Percentiles rank a stretch among this genome's conserved stretches.
Evolutionary conservation across 1,140 invertebrate genomes (phyloP).

Genomic region (Drosophila ohnishii): DNA sequence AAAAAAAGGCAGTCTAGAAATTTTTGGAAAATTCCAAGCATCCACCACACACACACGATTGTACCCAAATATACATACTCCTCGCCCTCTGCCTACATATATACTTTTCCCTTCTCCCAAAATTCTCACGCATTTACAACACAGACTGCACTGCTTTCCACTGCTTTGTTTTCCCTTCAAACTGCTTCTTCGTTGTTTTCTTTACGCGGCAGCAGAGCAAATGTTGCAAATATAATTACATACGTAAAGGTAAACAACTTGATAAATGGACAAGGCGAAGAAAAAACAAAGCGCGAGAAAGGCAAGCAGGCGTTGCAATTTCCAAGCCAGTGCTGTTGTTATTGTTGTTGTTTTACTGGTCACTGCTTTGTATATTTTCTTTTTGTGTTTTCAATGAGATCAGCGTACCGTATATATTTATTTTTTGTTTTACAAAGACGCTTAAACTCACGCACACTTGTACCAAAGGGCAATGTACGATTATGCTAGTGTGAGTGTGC

Average conservation of each 20-base stretch:
- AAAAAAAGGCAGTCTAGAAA: constrained; percentile 47
- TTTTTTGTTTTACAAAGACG: constrained; percentile 32
- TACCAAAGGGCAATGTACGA: constrained; percentile 72
- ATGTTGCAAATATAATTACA: constrained; percentile 77
- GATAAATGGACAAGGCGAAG: constrained; percentile 54
- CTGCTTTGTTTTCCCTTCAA: constrained; percentile 4
- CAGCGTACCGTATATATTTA: constrained; percentile 48
- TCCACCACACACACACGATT: constrained; percentile 38
- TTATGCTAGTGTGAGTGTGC: constrained; percentile 54
- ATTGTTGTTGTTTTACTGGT: constrained; percentile 38
- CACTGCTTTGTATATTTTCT: constrained; percentile 42
- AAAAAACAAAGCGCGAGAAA: constrained; percentile 28
- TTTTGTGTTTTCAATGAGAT: constrained; percentile 71
- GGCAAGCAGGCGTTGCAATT: constrained; percentile 14
- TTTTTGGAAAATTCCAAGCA: constrained; percentile 79
- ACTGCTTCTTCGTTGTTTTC: constrained; percentile 10
- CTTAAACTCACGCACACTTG: constrained; percentile 27
- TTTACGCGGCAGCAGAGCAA: constrained; percentile 18
- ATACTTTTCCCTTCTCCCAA: constrained; percentile 1
- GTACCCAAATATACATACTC: background rate
- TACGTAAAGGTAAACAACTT: constrained; percentile 80
- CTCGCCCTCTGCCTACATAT: background rate
- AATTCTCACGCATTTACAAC: constrained; percentile 32
- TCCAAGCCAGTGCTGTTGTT: background rate
- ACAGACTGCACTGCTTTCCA: constrained; percentile 23